Evolutionary conservation across 1,140 invertebrate species (phyloP), one percentile per base, ranked within the genome.

Genomic region (Brachionus manjavacas): DNA sequence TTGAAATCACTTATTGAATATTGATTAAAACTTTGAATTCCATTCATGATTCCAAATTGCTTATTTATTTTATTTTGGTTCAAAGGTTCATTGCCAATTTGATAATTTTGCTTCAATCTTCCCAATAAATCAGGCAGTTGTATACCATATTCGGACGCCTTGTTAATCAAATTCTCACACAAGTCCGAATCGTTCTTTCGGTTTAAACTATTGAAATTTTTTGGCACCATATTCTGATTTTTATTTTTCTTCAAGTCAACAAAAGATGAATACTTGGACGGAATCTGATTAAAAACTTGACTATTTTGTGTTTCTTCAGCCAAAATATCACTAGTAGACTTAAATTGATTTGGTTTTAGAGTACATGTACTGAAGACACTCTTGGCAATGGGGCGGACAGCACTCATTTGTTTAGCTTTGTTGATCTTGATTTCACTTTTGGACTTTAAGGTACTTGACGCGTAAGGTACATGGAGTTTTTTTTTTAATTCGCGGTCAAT

Each of bases 241-340:
- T 72, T 72, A 41, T 72, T 72, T 31, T 72, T 72, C 9, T 35
- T 72, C 16, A 72, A 72, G 68, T 72, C 68, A 16, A 46, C 46
- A 49, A 76, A 76, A 23, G 72, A 76, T 31, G 72, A 76, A 76
- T 76, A 76, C 41, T 76, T 76, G 23, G 72, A 76, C 20, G 72
- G 72, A 14, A 76, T 76, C 8, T 23, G 20, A 23, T 49, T 46
- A 9, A 39, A 39, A 14, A 52, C 49, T 28, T 23, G 23, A 23
- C 14, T 46, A 12, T 39, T 74, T 0, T 23, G 31, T 41, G 35
- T 31, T 46, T 76, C 52, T 16, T 60, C 8, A 23, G 8, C 8
- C 16, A 20, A 60, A 23, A 8, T 25, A 9, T 60, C 35, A 70
- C 23, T 6, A 9, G 35, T 70, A 31, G 66, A 12, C 23, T 70